Evolutionary conservation across 2,888 invertebrate genomes (phyloP), one percentile per base, ranked within the genome.

Genomic region (Rhyacophila evoluta): DNA sequence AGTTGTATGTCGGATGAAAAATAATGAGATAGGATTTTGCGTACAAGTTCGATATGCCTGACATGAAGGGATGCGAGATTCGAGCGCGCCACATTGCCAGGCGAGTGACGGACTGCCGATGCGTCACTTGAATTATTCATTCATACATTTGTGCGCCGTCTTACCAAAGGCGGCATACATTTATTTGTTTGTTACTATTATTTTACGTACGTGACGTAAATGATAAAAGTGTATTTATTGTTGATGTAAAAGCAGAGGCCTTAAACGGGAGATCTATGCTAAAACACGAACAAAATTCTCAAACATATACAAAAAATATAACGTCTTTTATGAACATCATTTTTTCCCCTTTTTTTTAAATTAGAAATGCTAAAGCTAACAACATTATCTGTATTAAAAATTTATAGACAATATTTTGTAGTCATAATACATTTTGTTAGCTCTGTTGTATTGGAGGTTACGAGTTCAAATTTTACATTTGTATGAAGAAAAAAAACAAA

Each of bases 111-210:
- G 75, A 80, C 78, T 78, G 78, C 78, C 80, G 80, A 75, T 80
- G 80, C 78, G 78, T 80, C 78, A 75, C 55, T 78, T 80, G 80
- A 80, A 80, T 80, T 78, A 80, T 80, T 80, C 80, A 80, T 80
- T 78, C 72, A 75, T 74, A 73, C 80, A 74, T 77, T 80, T 80
- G 80, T 74, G 39, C 74, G 37, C 38, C 70, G 55, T 19, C 55
- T 55, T 55, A 55, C 41, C 39, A 73, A 39, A 73, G 38, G 41
- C 38, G 38, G 41, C 73, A 29, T 27, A 36, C 55, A 55, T 55
- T 55, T 55, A 55, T 55, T 55, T 55, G 55, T 55, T 55, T 55
- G 55, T 55, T 55, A 55, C 55, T 8, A 55, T 55, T 55, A 55
- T 55, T 55, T 55, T 55, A 12, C 19, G 55, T 19, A 55, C 55